Base-by-base conservation (phyloP, 2,888 invertebrate genomes). In the Flabesymbios commensalis region DNA sequence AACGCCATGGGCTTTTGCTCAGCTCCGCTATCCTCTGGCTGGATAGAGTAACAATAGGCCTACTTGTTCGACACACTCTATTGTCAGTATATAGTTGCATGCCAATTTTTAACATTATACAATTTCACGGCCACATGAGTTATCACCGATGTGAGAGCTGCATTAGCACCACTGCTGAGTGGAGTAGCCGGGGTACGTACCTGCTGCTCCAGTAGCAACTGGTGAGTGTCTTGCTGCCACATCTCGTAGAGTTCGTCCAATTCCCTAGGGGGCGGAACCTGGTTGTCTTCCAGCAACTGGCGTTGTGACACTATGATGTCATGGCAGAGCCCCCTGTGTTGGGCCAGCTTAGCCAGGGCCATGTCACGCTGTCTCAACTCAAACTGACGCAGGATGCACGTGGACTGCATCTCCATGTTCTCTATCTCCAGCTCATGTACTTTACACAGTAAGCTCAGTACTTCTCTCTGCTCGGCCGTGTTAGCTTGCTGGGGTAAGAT, bases 361-460 rank as follows among this genome's bases (percentile, higher is more conserved):
- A 63, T 29, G n/a, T 63, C 63, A 5, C 55, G 48, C 61, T 93
- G 86, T 43, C 92, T 87, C 60, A 95, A 86, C 77, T 94, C 94
- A 74, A 93, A 93, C 73, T 93, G 91, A 28, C 92, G 87, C 49
- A 93, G 90, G 59, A 94, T 86, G 36, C 92, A 86, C 77, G 92
- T 91, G 2, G 93, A 92, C 83, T 94, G 93, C 74, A 94, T 85
- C 72, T 94, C 94, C 32, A 83, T 75, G 63, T 83, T 96, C 81
- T 94, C 93, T 0, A 95, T 94, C 84, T 96, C 96, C 59, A 95
- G 85, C 83, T 94, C 93, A 79, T 96, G 95, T 41, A 96, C 94
- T 70, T 92, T 88, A 75, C 94, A 92, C 80, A 97, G 89, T 52
- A 97, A 85, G 26, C 91, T 89, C 61, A 93, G 83, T 59, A 96